Evolutionary conservation across 2,797 vertebrate species (phyloP).

Genomic region (Babyrousa celebensis): DNA sequence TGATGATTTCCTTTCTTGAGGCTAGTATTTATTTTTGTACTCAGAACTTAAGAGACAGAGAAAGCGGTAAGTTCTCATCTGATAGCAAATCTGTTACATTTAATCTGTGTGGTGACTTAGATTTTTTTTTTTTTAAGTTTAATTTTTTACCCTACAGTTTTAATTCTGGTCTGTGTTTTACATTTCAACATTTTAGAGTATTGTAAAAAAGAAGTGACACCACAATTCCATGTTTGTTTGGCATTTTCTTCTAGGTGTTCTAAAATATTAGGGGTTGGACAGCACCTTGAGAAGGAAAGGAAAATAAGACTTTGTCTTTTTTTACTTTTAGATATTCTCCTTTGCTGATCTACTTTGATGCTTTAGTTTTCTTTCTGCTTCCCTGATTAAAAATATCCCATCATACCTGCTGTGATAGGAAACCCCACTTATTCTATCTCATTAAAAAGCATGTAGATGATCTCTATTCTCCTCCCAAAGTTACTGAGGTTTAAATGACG

Average conservation of each 20-base stretch:
- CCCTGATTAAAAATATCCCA: background rate
- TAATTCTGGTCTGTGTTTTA: background rate
- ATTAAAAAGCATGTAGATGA: background rate
- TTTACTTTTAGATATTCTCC: background rate
- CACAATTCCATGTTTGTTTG: background rate
- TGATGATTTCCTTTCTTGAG: background rate
- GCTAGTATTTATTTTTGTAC: background rate
- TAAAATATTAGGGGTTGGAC: background rate
- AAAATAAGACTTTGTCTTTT: constrained; percentile 25
- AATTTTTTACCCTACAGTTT: background rate
- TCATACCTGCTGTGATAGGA: background rate
- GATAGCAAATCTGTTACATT: background rate
- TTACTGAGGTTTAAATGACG: background rate
- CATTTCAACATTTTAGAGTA: constrained; percentile 37
- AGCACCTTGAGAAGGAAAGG: constrained; percentile 40
- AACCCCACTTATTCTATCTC: background rate
- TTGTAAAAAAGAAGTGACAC: background rate
- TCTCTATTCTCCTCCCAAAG: background rate
- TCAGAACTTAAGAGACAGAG: constrained; percentile 1
- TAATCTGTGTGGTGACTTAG: background rate
- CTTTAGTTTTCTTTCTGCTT: background rate
- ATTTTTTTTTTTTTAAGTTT: background rate
- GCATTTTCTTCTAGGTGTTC: background rate
- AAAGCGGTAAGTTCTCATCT: background rate
- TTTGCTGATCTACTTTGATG: background rate